Conservation (phyloP, 2,797 vertebrate species). For the Antennarius maculatus region DNA sequence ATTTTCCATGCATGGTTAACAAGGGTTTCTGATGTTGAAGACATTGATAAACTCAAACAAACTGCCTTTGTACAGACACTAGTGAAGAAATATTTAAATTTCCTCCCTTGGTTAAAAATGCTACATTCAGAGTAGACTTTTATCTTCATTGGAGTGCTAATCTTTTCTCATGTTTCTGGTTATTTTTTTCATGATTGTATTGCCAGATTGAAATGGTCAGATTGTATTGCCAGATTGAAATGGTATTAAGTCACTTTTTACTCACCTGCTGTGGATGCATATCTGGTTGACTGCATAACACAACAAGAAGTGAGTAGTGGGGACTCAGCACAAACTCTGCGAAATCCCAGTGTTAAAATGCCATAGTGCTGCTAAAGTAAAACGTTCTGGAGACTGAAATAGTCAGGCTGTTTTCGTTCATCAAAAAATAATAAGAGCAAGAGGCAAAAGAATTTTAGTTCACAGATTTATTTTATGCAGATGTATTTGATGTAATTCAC, state of each 20-base stretch:
- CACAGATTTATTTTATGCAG: conserved; percentile 77
- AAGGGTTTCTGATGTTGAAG: too few relatives aligned
- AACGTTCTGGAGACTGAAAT: background rate
- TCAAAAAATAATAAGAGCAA: conserved; percentile 26
- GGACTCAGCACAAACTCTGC: conserved; percentile 52
- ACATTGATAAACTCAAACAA: too few relatives aligned
- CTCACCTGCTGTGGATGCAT: background rate
- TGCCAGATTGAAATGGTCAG: too few relatives aligned
- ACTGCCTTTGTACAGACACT: too few relatives aligned
- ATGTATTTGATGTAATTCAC: conserved; percentile 47
- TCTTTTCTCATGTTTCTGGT: too few relatives aligned
- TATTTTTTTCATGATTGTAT: too few relatives aligned
- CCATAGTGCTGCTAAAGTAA: conserved; percentile 1
- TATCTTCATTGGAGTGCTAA: too few relatives aligned
- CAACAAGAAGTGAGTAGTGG: background rate
- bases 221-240: too few relatives aligned
- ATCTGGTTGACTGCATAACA: background rate
- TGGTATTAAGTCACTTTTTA: too few relatives aligned
- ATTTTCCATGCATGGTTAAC: too few relatives aligned
- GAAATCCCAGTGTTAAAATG: conserved; percentile 13
- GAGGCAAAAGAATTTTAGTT: conserved; percentile 32
- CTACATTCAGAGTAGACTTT: background rate
- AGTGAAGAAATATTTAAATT: too few relatives aligned
- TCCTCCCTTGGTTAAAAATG: too few relatives aligned
- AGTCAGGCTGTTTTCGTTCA: background rate